These are phyloP conservation scores for Chiloscyllium plagiosum DNA, from an alignment of 2,113 vertebrate species.

Conservation along the genomic window DNA sequence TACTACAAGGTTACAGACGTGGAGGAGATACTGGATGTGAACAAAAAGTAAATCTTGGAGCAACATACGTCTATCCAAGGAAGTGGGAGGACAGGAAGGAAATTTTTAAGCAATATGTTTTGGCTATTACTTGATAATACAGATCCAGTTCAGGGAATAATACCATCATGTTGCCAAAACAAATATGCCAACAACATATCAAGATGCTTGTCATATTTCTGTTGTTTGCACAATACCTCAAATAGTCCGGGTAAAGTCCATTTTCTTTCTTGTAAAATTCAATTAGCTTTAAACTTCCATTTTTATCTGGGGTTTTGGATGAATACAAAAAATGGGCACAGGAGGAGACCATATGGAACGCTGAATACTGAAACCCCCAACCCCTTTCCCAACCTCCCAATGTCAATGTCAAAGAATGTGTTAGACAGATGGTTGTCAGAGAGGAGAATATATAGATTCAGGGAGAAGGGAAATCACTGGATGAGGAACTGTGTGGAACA, in stretches of 20 bases:
- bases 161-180: neutral
- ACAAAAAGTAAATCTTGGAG: neutral
- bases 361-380: neutral
- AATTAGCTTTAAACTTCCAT: neutral
- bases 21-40: neutral
- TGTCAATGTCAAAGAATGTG: neutral
- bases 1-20: neutral
- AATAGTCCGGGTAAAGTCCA: neutral
- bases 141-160: conserved; percentile 1
- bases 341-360: neutral
- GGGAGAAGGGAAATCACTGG: neutral
- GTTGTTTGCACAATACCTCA: conserved; percentile 30
- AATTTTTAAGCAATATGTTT: conserved; percentile 7
- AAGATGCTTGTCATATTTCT: conserved; percentile 30
- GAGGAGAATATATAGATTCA: neutral
- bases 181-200: conserved; percentile 5
- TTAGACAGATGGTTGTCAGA: neutral
- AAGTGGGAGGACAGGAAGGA: conserved; percentile 11
- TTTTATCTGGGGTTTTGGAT: neutral
- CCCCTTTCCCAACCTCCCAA: neutral
- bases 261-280: neutral
- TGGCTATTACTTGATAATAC: neutral
- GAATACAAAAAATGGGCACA: neutral
- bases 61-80: neutral
- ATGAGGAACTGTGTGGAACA: neutral